Evolutionary conservation across 2,113 vertebrate genomes (phyloP), one percentile per base, ranked within the genome.

Genomic region (Daubentonia madagascariensis): DNA sequence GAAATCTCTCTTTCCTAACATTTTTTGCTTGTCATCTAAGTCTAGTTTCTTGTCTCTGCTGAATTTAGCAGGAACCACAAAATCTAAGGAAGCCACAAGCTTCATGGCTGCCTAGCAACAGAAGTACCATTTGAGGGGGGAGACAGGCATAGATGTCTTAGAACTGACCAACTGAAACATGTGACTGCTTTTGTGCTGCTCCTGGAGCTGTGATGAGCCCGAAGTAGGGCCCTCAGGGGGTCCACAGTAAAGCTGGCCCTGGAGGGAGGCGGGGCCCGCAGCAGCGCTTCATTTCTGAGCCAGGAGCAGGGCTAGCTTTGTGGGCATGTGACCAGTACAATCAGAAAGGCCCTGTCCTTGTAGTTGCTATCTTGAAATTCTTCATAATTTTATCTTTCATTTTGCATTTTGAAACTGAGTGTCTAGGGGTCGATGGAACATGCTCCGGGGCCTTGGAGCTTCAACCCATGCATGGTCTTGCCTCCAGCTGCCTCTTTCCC

Each of bases 61-160:
- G 13, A 25, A 61, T 96, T 97, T 98, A 75, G 96, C 97, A 96
- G 76, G 97, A 98, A 92, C 85, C 92, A 59, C 95, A 97, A 97
- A 95, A 72, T 91, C 45, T 2, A 43, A 86, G 75, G 93, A 97
- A 97, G 52, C 59, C 0, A 13, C 0, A 1, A 30, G 61, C 83
- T 97, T 97, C 73, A 14, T 9, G 57, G 14, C 54, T 97, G 61
- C 54, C 50, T 0, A 17, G 70, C 78, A 97, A 73, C n/a, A 37
- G 5, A 45, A 65, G 50, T 50, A 54, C 14, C 6, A 54, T 37
- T 70, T 92, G 79, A 87, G 30, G 85, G 48, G 25, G 94, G 61
- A 98, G 92, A 8, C 1, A 0, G 3, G 73, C 8, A 1, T n/a
- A 32, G 85, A 28, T 81, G 78, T 95, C 63, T 93, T 81, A 73